Evolutionary conservation across 2,113 vertebrate species (phyloP).

Genomic region (Melanerpes formicivorus): DNA sequence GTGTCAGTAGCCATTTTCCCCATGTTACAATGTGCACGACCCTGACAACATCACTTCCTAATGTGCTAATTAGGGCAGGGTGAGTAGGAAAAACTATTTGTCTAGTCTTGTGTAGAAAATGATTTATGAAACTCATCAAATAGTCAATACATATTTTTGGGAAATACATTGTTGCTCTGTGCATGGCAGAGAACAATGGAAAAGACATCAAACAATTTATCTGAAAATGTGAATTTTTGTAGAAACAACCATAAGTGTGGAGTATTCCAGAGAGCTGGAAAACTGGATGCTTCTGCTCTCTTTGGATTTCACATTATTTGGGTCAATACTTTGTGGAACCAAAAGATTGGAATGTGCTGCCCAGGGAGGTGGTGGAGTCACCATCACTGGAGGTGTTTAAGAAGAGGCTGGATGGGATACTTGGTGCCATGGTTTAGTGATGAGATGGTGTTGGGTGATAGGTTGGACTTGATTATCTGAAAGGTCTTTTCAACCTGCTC

Average conservation of each 20-base stretch:
- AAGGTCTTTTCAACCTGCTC: too few relatives aligned
- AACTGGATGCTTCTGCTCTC: neutral
- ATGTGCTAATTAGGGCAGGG: slow-evolving; percentile 13
- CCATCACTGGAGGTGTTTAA: too few relatives aligned
- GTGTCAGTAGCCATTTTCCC: slow-evolving; percentile 60
- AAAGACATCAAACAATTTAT: neutral
- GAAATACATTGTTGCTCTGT: neutral
- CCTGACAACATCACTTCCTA: slow-evolving; percentile 55
- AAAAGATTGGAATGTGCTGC: neutral
- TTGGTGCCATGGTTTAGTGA: too few relatives aligned
- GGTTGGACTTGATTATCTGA: too few relatives aligned
- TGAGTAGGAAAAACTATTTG: slow-evolving; percentile 1
- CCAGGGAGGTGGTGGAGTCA: too few relatives aligned
- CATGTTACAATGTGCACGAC: neutral
- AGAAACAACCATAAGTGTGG: neutral
- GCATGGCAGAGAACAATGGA: neutral
- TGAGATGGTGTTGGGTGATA: too few relatives aligned
- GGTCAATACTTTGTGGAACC: neutral
- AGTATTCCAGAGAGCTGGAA: neutral
- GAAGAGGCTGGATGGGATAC: too few relatives aligned
- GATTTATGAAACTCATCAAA: neutral
- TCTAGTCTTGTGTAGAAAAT: neutral
- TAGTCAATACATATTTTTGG: neutral
- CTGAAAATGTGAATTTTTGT: neutral
- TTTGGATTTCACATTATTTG: neutral